Evolutionary conservation across 2,113 vertebrate species (phyloP), one percentile per base, ranked within the genome.

Genomic region (Diphyllodes magnificus): DNA sequence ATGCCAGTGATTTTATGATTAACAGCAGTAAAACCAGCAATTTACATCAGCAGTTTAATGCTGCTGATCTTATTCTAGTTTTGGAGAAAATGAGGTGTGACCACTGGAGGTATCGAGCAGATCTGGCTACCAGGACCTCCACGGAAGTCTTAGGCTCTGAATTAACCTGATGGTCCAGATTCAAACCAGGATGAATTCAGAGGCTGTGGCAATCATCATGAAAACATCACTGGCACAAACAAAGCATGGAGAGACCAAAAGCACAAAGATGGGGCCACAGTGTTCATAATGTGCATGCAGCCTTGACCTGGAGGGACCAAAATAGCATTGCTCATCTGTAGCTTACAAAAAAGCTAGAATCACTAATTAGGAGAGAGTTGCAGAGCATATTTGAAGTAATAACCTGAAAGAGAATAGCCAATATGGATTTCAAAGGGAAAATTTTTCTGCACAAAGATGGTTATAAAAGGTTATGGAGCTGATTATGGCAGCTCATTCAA

Each of bases 341-440:
- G 70, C 45, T 82, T 49, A 47, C 53, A 72, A 63, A 81, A 61
- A 53, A 37, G 49, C 68, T 65, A 31, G 42, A 88, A 81, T 90
- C 49, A 69, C 75, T 86, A 96, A 93, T 95, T 94, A 84, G 49
- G 92, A 88, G 66, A 23, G 51, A 73, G 27, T 47, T 73, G 37
- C 11, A 56, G 35, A 79, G 50, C 18, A 10, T 39, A 49, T 80
- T 54, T 88, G 69, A 95, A 95, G 92, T 35, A 86, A 90, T 79
- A 95, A 93, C 57, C 81, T 90, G 89, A 94, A 87, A 96, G 81
- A 79, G 86, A 95, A 81, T 75, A 80, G 54, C 60, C 90, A 94
- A 76, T 64, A 79, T 39, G 57, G 79, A 70, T 92, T 89, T 94
- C 88, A 95, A 92, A 95, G 60, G 60, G 53, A 42, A 65, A 56